phyloP scores from a whole-genome alignment of 2,113 vertebrate species.

The Rhabdomys dilectus region DNA sequence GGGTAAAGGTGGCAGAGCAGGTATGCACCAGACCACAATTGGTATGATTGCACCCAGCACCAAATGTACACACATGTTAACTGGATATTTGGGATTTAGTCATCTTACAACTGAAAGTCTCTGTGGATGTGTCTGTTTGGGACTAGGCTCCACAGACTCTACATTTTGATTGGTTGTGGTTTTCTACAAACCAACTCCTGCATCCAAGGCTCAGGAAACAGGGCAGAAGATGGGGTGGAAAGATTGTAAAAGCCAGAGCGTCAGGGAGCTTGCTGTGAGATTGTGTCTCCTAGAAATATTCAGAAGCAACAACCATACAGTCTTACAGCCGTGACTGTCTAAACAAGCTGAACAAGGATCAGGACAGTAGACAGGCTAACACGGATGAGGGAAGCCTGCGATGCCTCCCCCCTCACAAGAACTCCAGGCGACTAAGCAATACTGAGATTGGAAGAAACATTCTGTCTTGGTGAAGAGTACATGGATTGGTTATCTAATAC shows the following conservation, averaged over 20 bases:
- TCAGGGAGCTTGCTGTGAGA: not conserved
- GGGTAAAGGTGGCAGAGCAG: not conserved
- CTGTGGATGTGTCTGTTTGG: not conserved
- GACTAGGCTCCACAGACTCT: not conserved
- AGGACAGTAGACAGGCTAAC: not conserved
- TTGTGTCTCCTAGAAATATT: not conserved
- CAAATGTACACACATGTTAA: not conserved
- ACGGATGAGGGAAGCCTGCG: not conserved
- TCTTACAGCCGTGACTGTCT: not conserved
- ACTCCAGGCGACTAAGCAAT: not conserved
- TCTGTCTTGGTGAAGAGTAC: not conserved
- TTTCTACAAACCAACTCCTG: not conserved
- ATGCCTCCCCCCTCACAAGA: not conserved
- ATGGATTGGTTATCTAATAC: not conserved
- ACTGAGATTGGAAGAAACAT: not conserved
- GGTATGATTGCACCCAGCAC: not conserved
- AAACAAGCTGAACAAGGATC: not conserved
- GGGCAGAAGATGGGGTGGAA: not conserved
- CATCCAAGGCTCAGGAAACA: not conserved
- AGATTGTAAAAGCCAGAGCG: not conserved
- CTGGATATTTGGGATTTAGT: not conserved
- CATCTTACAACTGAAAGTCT: constrained; percentile 13
- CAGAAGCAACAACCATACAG: not conserved
- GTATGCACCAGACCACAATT: constrained; percentile 22
- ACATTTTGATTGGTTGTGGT: not conserved